A percentile compares a stretch with the other conserved stretches of the same genome.
phyloP scores from a whole-genome alignment of 2,797 vertebrate species.

The Chelon auratus region DNA sequence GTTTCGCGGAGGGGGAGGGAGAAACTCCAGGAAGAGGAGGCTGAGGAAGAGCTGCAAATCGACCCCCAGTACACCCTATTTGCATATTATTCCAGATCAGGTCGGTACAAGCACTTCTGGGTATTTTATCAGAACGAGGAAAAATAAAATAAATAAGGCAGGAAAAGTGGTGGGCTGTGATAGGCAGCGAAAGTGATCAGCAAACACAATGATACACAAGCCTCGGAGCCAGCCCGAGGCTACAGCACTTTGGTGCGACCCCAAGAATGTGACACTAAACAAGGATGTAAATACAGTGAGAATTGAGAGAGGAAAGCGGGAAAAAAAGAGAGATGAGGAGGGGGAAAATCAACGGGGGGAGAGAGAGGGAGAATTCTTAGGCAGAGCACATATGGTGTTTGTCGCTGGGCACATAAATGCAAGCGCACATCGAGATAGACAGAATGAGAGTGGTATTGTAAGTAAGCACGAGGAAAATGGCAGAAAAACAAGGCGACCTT shows the following conservation, averaged over 20 bases:
- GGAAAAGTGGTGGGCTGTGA: slow-evolving; percentile 41
- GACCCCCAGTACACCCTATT: slow-evolving; percentile 58
- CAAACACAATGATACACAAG: slow-evolving; percentile 74
- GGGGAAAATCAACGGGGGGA: not conserved
- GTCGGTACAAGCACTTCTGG: slow-evolving; percentile 50
- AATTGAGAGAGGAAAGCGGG: slow-evolving; percentile 10
- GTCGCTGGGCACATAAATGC: slow-evolving; percentile 39
- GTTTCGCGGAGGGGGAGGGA: not conserved
- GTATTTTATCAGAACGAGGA: slow-evolving; percentile 71
- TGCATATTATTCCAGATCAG: slow-evolving; percentile 72
- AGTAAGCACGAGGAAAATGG: slow-evolving; percentile 14
- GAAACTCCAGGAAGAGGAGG: slow-evolving; percentile 22
- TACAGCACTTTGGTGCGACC: slow-evolving; percentile 71
- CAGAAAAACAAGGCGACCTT: slow-evolving; percentile 2
- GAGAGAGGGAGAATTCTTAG: slow-evolving; percentile 37
- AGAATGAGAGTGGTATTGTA: not conserved
- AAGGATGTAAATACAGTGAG: slow-evolving; percentile 74
- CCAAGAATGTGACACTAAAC: slow-evolving; percentile 76
- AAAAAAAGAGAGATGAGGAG: not conserved
- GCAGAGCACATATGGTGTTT: slow-evolving; percentile 58
- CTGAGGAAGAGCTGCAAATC: slow-evolving; percentile 10
- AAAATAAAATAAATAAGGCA: slow-evolving; percentile 25
- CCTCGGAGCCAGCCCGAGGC: slow-evolving; percentile 76
- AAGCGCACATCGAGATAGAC: slow-evolving; percentile 44
- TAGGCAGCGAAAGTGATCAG: slow-evolving; percentile 61